Base-by-base conservation (phyloP, 2,797 vertebrate species). In the Pachyuromys duprasi region DNA sequence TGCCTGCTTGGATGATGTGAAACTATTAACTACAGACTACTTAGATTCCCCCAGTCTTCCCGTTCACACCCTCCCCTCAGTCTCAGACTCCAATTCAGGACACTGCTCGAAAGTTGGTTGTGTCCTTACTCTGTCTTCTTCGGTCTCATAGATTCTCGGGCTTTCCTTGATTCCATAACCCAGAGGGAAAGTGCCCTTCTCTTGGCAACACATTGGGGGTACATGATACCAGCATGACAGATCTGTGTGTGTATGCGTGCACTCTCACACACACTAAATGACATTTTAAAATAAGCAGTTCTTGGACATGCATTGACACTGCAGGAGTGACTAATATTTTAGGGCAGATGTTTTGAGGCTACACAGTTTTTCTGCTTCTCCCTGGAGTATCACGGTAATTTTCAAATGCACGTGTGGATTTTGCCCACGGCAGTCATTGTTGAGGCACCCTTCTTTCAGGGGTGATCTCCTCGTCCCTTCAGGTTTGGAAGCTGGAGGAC, bases 301-400 rank as follows among this genome's bases (percentile, higher is more conserved):
- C 67, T 42, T 79, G 49, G 75, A 65, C 22, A 11, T 78, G 86
- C 5, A 28, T 90, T 70, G 60, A 93, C 89, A 7, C 26, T 42
- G 63, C 28, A 33, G 49, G 3, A 65, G 69, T 93, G n/a, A 91
- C 20, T 88, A 92, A 45, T 72, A 80, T 76, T 89, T 93, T 55
- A 4, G 67, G 55, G 11, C n/a, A 69, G 69, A 24, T 57, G 39
- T 24, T 80, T 79, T 60, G 76, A 96, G 75, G 42, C n/a, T 31
- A 20, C 24, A n/a, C 53, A 80, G 80, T 72, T 75, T 79, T 80
- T 49, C 81, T 75, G 33, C 74, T 91, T 88, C 90, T 92, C 72
- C 55, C 70, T 53, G 14, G 33, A 57, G 69, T 67, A 31, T 86
- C 49, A 78, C 33, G 11, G 57, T 82, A 78, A 55, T 15, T 67